These are phyloP conservation scores for Talpa occidentalis DNA, from an alignment of 2,113 vertebrate species.

Conservation along the genomic window DNA sequence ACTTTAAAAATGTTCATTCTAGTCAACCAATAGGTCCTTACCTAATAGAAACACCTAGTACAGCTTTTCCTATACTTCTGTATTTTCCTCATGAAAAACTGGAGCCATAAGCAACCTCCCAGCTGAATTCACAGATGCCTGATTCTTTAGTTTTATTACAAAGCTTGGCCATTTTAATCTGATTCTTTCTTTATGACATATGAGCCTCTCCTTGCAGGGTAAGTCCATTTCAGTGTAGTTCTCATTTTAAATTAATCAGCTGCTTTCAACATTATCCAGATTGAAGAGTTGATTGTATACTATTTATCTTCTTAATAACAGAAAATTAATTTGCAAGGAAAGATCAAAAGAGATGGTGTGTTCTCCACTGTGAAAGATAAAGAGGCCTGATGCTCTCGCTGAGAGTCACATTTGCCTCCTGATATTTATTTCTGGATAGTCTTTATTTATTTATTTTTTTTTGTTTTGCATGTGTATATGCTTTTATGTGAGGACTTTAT, in stretches of 20 bases:
- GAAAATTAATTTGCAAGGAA: constrained; percentile 67
- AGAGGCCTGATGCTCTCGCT: constrained; percentile 54
- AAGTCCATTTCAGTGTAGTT: constrained; percentile 69
- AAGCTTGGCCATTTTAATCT: constrained; percentile 75
- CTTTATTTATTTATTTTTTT: constrained; percentile 42
- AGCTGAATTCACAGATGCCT: constrained; percentile 73
- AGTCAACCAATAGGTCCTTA: background rate
- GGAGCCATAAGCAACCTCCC: constrained; percentile 60
- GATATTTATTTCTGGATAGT: constrained; percentile 40
- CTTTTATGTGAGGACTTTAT: background rate
- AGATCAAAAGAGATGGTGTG: constrained; percentile 64
- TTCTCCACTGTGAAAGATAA: constrained; percentile 56
- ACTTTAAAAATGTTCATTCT: background rate
- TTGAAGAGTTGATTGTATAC: constrained; percentile 67
- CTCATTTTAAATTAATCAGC: constrained; percentile 75
- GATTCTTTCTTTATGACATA: constrained; percentile 75
- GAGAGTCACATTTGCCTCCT: background rate
- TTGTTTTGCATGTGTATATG: constrained; percentile 53
- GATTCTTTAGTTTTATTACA: constrained; percentile 69
- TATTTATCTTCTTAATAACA: constrained; percentile 73
- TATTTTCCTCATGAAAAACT: constrained; percentile 51
- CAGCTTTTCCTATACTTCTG: constrained; percentile 27
- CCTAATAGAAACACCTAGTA: constrained; percentile 35
- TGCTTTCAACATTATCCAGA: constrained; percentile 70
- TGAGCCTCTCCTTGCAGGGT: constrained; percentile 56